phyloP scores from a whole-genome alignment of 2,113 vertebrate genomes.

The Laticauda colubrina region DNA sequence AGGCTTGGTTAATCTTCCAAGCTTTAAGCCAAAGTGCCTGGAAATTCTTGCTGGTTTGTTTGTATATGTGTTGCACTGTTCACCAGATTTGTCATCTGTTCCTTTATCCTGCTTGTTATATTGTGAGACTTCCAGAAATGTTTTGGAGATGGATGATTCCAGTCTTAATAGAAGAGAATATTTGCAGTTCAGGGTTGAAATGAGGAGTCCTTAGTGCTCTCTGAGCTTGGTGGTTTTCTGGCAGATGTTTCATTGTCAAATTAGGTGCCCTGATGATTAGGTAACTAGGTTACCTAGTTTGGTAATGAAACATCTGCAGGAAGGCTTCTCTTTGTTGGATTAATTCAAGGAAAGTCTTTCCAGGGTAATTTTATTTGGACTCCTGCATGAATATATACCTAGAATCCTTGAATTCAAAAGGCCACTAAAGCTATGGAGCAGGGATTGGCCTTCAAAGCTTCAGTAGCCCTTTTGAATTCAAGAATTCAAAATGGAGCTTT shows the following conservation, averaged over 20 bases:
- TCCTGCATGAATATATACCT: not conserved
- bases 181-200: no score
- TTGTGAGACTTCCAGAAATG: not conserved
- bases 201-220: no score
- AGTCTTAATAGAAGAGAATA: no score
- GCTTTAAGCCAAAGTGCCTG: not conserved
- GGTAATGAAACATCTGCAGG: no score
- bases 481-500: not conserved
- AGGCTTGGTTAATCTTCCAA: not conserved
- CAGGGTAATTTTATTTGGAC: no score
- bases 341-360: no score
- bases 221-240: no score
- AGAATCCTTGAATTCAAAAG: not conserved
- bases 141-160: not conserved
- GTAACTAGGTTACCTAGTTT: no score
- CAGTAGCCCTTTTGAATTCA: no score
- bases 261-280: no score
- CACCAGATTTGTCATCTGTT: not conserved
- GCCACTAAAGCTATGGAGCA: not conserved
- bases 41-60: not conserved
- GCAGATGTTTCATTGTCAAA: no score
- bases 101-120: not conserved
- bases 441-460: not conserved
- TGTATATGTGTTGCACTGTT: not conserved
- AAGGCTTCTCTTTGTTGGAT: no score